Conservation (phyloP, 2,888 invertebrate species). For the Chrysomela aeneicollis region DNA sequence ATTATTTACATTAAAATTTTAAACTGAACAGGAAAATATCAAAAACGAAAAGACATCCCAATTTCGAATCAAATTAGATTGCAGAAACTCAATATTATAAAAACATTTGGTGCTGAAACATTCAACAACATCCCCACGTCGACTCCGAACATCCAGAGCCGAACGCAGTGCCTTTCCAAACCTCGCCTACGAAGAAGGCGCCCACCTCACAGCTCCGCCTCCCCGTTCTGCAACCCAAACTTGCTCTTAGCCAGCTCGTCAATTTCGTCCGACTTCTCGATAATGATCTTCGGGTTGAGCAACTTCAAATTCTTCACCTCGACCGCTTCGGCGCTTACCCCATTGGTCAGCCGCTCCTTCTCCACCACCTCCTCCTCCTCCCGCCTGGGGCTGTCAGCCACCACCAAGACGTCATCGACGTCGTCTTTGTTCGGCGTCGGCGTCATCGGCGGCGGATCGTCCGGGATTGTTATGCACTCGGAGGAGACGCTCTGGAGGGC, state of each 20-base stretch:
- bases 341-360: no score
- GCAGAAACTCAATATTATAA: background rate
- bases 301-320: constrained; percentile 45
- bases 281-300: constrained; percentile 37
- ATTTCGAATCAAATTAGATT: background rate
- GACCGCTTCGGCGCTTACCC: constrained; percentile 1
- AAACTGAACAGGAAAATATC: constrained; percentile 3
- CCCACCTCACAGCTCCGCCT: constrained; percentile 20
- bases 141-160: background rate
- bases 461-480: constrained; percentile 56
- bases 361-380: background rate
- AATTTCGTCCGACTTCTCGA: constrained; percentile 41
- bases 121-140: background rate
- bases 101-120: background rate
- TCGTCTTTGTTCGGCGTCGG: constrained; percentile 9
- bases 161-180: background rate
- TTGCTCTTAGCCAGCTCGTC: constrained; percentile 40
- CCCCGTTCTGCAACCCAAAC: constrained; percentile 28
- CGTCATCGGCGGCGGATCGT: constrained; percentile 44
- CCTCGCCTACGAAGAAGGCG: background rate
- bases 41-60: constrained; percentile 1
- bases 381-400: constrained; percentile 32
- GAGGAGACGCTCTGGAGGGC: constrained; percentile 51
- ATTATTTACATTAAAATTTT: constrained; percentile 22
- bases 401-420: constrained; percentile 21